phyloP scores from a whole-genome alignment of 1,140 invertebrate species.

The Latrodectus geometricus region DNA sequence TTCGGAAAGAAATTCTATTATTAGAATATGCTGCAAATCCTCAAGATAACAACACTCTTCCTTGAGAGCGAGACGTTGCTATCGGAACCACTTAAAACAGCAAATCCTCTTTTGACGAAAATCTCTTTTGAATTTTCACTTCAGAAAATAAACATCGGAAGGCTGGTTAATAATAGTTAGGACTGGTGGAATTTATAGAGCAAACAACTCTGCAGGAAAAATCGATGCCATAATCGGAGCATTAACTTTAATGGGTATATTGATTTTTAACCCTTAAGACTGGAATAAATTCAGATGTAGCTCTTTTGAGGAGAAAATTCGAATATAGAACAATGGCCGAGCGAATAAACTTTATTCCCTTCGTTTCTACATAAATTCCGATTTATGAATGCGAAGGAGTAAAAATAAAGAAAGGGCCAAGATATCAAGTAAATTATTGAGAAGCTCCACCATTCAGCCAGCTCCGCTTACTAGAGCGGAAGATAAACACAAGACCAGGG shows the following conservation, averaged over 20 bases:
- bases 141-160: too few relatives aligned
- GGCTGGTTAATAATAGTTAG: too few relatives aligned
- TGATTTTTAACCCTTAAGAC: not conserved
- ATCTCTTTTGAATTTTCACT: too few relatives aligned
- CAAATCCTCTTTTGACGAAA: too few relatives aligned
- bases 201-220: not conserved
- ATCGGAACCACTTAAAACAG: too few relatives aligned
- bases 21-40: too few relatives aligned
- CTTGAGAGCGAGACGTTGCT: too few relatives aligned
- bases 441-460: not conserved
- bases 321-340: not conserved
- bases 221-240: not conserved
- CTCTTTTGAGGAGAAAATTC: not conserved
- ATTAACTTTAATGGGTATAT: not conserved
- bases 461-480: slow-evolving; percentile 3
- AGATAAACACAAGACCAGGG: slow-evolving; percentile 35
- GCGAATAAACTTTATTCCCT: slow-evolving; percentile 13
- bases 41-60: too few relatives aligned
- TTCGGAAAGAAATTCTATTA: too few relatives aligned
- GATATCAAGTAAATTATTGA: slow-evolving; percentile 26
- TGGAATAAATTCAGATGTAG: not conserved
- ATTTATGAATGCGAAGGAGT: slow-evolving; percentile 25
- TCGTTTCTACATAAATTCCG: slow-evolving; percentile 39
- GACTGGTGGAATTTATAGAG: not conserved
- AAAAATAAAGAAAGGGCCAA: not conserved